These are phyloP conservation scores for Eulemur rufifrons DNA, from an alignment of 2,113 vertebrate species.

Conservation along the genomic window DNA sequence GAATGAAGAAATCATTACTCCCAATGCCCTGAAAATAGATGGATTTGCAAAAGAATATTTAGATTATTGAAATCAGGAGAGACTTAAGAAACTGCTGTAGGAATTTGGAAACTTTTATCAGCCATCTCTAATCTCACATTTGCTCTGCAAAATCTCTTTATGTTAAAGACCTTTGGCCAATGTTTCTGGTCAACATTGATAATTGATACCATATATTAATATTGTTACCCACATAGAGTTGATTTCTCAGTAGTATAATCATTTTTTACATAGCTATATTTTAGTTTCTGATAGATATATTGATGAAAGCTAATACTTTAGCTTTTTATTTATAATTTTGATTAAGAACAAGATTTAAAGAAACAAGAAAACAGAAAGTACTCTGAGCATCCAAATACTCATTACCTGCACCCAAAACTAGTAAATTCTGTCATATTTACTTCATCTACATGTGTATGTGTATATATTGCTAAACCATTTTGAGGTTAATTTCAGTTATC, in stretches of 20 bases:
- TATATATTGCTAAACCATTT: slow-evolving; percentile 22
- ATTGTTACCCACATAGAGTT: not conserved
- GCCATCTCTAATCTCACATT: not conserved
- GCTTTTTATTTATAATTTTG: slow-evolving; percentile 16
- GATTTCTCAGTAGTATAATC: slow-evolving; percentile 17
- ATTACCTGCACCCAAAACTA: not conserved
- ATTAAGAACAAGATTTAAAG: not conserved
- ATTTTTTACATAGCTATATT: not conserved
- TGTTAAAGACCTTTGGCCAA: not conserved
- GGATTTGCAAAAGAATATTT: slow-evolving; percentile 38
- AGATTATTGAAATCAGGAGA: slow-evolving; percentile 2
- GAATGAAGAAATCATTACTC: not conserved
- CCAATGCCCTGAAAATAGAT: not conserved
- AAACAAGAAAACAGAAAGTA: not conserved
- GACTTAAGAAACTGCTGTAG: not conserved
- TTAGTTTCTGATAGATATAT: not conserved
- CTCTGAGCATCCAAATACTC: not conserved
- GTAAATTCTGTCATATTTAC: not conserved
- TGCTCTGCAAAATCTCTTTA: not conserved
- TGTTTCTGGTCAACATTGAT: not conserved
- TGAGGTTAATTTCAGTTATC: not conserved
- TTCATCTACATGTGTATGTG: not conserved
- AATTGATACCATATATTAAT: not conserved
- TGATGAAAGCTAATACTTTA: slow-evolving; percentile 21
- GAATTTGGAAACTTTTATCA: slow-evolving; percentile 32